phyloP scores from a whole-genome alignment of 2,888 invertebrate genomes.

The Leptinotarsa rubiginosa region DNA sequence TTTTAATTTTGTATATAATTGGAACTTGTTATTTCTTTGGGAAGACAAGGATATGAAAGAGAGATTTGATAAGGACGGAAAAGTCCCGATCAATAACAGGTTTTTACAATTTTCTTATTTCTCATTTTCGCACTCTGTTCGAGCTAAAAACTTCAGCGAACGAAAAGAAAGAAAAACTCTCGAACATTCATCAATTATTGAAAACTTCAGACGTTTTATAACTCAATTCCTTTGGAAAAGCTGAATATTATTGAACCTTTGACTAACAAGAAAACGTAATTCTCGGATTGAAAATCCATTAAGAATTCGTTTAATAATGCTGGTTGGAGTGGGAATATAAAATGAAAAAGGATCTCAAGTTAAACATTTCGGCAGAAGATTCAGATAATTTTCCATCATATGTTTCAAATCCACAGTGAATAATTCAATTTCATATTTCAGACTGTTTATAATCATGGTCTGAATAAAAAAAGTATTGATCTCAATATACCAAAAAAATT shows the following conservation, averaged over 20 bases:
- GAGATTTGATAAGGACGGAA: slow-evolving; percentile 47
- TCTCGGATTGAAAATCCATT: slow-evolving; percentile 40
- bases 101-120: slow-evolving; percentile 50
- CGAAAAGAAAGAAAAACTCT: slow-evolving; percentile 40
- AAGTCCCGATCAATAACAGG: slow-evolving; percentile 47
- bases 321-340: not conserved
- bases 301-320: slow-evolving; percentile 31
- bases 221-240: slow-evolving; percentile 44
- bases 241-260: slow-evolving; percentile 41
- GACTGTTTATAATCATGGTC: not conserved
- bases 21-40: slow-evolving; percentile 64
- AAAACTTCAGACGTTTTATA: slow-evolving; percentile 45
- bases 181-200: slow-evolving; percentile 47
- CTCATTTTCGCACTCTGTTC: slow-evolving; percentile 40
- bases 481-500: too few relatives aligned
- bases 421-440: too few relatives aligned
- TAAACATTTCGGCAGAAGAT: too few relatives aligned
- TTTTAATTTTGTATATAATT: slow-evolving; percentile 67
- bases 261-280: slow-evolving; percentile 38
- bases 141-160: slow-evolving; percentile 42
- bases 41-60: slow-evolving; percentile 56
- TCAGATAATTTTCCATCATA: too few relatives aligned
- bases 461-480: too few relatives aligned
- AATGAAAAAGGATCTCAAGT: too few relatives aligned
- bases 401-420: too few relatives aligned